A percentile compares a stretch with the other conserved stretches of the same genome.
These are phyloP conservation scores for Eristalis intricaria DNA, from an alignment of 2,888 invertebrate genomes.

Conservation along the genomic window DNA sequence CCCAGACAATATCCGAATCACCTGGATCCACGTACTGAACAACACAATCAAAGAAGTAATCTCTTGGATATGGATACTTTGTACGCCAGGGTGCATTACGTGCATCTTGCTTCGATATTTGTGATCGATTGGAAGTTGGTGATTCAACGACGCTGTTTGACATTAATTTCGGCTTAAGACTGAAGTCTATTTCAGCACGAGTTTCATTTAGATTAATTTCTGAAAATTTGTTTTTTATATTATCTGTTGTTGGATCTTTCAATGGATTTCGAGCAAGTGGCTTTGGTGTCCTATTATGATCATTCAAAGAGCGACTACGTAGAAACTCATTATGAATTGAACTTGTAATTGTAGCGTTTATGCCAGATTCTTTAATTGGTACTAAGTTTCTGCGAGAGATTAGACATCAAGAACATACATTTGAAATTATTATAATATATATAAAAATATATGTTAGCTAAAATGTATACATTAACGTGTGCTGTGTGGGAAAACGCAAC, in stretches of 20 bases:
- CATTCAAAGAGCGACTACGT: slow-evolving; percentile 24
- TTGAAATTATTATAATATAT: too few relatives aligned
- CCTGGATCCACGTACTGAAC: slow-evolving; percentile 73
- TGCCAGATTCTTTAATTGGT: slow-evolving; percentile 50
- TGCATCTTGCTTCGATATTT: slow-evolving; percentile 44
- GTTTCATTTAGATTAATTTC: neutral
- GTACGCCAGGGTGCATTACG: slow-evolving; percentile 63
- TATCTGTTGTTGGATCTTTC: slow-evolving; percentile 8
- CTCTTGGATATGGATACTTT: slow-evolving; percentile 61
- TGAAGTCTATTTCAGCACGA: slow-evolving; percentile 35
- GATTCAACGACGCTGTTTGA: slow-evolving; percentile 13
- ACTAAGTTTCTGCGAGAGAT: slow-evolving; percentile 52
- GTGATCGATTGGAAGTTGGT: slow-evolving; percentile 7
- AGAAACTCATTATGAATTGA: slow-evolving; percentile 3
- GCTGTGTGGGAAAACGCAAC: too few relatives aligned
- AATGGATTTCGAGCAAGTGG: slow-evolving; percentile 32
- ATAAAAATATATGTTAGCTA: too few relatives aligned
- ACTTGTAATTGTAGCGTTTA: neutral
- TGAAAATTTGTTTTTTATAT: neutral
- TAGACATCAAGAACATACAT: too few relatives aligned
- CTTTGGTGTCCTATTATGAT: slow-evolving; percentile 17
- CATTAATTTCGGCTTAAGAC: slow-evolving; percentile 34
- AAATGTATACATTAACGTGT: too few relatives aligned
- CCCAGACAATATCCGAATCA: slow-evolving; percentile 67
- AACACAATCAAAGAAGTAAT: slow-evolving; percentile 72